These are phyloP conservation scores for Sogatella furcifera DNA, from an alignment of 1,140 invertebrate genomes.

Conservation along the genomic window DNA sequence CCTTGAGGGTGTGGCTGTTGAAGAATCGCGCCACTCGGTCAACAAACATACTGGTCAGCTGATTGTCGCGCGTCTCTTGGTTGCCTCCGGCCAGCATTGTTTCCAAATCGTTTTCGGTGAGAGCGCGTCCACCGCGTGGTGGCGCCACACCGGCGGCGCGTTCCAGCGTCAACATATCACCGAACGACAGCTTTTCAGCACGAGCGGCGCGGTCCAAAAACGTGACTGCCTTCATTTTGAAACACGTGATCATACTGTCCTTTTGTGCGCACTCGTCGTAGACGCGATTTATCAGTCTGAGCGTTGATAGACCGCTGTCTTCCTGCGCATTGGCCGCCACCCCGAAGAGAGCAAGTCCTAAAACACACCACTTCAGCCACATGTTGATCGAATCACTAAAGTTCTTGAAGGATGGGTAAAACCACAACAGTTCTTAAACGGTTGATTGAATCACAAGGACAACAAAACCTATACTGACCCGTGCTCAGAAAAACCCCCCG, in stretches of 20 bases:
- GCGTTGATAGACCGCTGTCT: not conserved
- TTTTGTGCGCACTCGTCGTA: conserved; percentile 55
- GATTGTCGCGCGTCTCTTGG: conserved; percentile 46
- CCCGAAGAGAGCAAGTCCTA: conserved; percentile 15
- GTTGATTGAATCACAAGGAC: not conserved
- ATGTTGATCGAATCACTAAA: not conserved
- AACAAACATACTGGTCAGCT: conserved; percentile 53
- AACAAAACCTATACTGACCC: not conserved
- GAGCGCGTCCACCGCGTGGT: conserved; percentile 31
- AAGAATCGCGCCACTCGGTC: conserved; percentile 57
- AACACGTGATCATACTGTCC: conserved; percentile 48
- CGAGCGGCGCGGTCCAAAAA: conserved; percentile 46
- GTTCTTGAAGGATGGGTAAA: too few species aligned
- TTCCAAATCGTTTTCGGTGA: conserved; percentile 53
- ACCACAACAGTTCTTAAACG: not conserved
- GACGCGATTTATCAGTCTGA: conserved; percentile 37
- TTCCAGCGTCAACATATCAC: conserved; percentile 47
- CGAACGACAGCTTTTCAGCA: conserved; percentile 16
- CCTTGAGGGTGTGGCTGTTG: conserved; percentile 59
- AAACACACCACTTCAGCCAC: conserved; percentile 3
- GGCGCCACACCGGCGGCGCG: conserved; percentile 53
- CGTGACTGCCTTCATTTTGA: conserved; percentile 62
- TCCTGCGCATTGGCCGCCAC: conserved; percentile 5
- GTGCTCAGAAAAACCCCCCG: not conserved
- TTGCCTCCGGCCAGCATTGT: conserved; percentile 45